Base-by-base conservation (phyloP, 1,140 invertebrate genomes). In the Caenorhabditis latens region DNA sequence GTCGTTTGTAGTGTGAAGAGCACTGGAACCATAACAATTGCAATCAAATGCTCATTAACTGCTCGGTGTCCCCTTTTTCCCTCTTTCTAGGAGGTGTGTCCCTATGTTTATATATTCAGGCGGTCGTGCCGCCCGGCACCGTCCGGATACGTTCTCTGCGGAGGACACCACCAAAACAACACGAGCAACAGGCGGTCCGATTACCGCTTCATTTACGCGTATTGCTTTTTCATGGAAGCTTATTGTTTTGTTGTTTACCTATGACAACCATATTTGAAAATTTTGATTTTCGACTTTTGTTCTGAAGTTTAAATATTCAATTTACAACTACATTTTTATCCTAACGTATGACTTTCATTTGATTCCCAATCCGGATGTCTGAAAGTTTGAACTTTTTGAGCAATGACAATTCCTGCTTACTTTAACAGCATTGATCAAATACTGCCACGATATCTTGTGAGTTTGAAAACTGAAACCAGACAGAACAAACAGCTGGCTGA, bases 91-190 rank as follows among this genome's bases (percentile, higher is more conserved):
- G 14, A n/a, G 14, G 58, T 61, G n/a, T 61, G n/a, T n/a, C 9
- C 21, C 46, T 79, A 46, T 79, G 71, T 79, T 79, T 79, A 79
- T 79, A 79, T 79, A 79, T 79, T 79, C 71, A 79, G 71, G 71
- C 71, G 71, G 71, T 50, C 46, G 71, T 79, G 71, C 71, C 71
- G 71, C 71, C 71, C 71, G 46, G 71, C 71, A 79, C 71, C 71
- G 16, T 79, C 71, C 71, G 71, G 71, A 79, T 42, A 42, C 65
- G 65, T 71, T 46, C 11, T 8, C 14, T 8, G 46, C 14, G 67
- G 67, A 11, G 43, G 40, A 13, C 19, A 79, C 13, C 46, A 79
- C 71, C 40, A 79, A 79, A 79, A 79, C 71, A 79, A 79, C 46
- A 42, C 7, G 21, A 79, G 71, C 71, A 48, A 79, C 71, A 79